Percentiles rank a stretch among this genome's conserved stretches.
phyloP scores from a whole-genome alignment of 2,797 vertebrate species.

The Characodon lateralis region DNA sequence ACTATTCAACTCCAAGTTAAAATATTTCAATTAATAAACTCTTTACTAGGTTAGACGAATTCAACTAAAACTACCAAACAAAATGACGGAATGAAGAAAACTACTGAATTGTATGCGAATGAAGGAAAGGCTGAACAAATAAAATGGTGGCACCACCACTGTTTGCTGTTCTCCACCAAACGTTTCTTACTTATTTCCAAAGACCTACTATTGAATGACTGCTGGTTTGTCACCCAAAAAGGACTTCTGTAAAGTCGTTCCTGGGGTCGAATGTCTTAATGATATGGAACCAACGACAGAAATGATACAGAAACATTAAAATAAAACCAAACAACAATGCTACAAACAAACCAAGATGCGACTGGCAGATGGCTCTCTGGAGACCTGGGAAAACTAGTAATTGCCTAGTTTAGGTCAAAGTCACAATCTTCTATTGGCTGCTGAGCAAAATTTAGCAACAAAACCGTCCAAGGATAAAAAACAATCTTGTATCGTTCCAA shows the following conservation, averaged over 20 bases:
- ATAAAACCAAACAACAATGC: background rate
- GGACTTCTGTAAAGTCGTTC: constrained; percentile 9
- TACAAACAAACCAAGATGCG: background rate
- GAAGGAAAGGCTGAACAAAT: too few species aligned
- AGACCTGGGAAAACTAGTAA: background rate
- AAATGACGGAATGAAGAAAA: too few species aligned
- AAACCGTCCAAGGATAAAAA: background rate
- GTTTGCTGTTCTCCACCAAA: constrained; percentile 11
- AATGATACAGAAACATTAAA: constrained; percentile 37
- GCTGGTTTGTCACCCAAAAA: constrained; percentile 26
- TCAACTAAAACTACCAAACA: too few species aligned
- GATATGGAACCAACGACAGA: constrained; percentile 43
- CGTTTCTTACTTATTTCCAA: constrained; percentile 19
- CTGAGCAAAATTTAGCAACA: background rate
- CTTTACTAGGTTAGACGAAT: too few species aligned
- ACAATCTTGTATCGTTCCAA: background rate
- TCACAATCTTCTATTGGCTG: background rate
- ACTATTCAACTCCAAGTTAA: too few species aligned
- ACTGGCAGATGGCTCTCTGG: background rate
- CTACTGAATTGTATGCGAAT: too few species aligned
- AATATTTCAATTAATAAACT: too few species aligned
- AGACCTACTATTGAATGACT: background rate
- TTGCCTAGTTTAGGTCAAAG: background rate
- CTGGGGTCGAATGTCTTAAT: background rate
- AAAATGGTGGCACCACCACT: constrained; percentile 7